Evolutionary conservation across 2,113 vertebrate genomes (phyloP).

Genomic region (Colaptes auratus): DNA sequence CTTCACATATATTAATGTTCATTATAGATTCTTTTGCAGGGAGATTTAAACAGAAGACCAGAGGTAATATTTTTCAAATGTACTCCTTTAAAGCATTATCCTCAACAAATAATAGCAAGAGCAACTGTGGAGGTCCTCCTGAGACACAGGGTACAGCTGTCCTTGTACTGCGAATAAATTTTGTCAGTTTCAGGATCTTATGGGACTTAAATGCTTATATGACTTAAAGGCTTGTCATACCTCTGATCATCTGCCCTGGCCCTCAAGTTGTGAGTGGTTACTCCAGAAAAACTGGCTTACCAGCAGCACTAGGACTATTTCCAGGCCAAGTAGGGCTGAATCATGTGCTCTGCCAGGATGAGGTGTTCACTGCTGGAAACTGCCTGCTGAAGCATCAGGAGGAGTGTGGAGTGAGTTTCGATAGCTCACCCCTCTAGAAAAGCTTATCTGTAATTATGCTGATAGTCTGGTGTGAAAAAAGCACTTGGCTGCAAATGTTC

Average conservation of each 20-base stretch:
- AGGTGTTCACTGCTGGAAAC: neutral
- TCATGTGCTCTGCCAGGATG: neutral
- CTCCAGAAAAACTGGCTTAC: neutral
- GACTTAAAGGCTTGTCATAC: neutral
- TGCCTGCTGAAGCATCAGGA: neutral
- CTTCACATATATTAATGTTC: neutral
- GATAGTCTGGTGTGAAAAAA: neutral
- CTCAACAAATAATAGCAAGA: neutral
- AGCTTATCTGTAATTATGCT: neutral
- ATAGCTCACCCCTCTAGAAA: neutral
- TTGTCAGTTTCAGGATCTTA: neutral
- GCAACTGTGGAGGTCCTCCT: neutral
- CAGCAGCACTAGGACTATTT: neutral
- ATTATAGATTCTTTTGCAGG: neutral
- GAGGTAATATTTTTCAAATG: neutral
- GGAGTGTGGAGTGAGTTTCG: neutral
- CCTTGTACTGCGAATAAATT: neutral
- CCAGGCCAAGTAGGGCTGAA: neutral
- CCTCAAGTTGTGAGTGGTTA: neutral
- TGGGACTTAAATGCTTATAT: neutral
- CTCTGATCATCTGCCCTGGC: neutral
- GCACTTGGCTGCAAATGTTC: neutral
- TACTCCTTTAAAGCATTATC: neutral
- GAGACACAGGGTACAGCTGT: neutral
- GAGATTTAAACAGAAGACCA: neutral